Percentiles rank a stretch among this genome's conserved stretches.
These are phyloP conservation scores for Coregonus ussuriensis DNA, from an alignment of 2,797 vertebrate genomes.

Conservation along the genomic window DNA sequence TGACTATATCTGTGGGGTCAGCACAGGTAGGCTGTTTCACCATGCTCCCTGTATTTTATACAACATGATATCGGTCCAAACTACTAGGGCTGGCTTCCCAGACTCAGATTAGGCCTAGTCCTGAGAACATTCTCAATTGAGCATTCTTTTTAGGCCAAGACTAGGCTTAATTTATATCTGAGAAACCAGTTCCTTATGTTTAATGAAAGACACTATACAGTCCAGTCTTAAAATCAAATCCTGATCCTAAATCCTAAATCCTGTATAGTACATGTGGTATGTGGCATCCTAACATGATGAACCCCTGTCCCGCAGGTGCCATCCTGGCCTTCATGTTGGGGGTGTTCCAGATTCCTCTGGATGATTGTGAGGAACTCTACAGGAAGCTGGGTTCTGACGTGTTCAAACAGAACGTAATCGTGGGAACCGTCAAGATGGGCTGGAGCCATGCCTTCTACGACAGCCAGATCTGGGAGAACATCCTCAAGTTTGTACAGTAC, in stretches of 20 bases:
- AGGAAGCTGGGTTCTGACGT: constrained; percentile 91
- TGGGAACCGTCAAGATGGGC: constrained; percentile 97
- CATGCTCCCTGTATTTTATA: no score
- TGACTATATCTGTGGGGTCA: constrained; percentile 98
- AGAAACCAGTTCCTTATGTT: no score
- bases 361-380: constrained; percentile 94
- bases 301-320: constrained; percentile 76
- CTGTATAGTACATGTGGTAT: no score
- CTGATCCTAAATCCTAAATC: no score
- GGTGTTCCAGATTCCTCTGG: constrained; percentile 89
- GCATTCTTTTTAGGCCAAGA: no score
- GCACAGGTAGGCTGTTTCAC: constrained; percentile 81
- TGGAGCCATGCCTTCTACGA: constrained; percentile 98
- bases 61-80: neutral
- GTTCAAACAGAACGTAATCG: constrained; percentile 95
- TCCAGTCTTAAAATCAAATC: no score
- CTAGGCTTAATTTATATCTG: no score
- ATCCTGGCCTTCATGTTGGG: constrained; percentile 98
- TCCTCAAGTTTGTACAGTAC: constrained; percentile 87
- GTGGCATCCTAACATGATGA: neutral
- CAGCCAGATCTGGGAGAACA: constrained; percentile 93
- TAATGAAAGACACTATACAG: no score
- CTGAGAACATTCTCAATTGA: no score
- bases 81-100: no score
- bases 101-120: no score